Evolutionary conservation across 2,113 vertebrate genomes (phyloP), one percentile per base, ranked within the genome.

Genomic region (Lethenteron camtschaticum): DNA sequence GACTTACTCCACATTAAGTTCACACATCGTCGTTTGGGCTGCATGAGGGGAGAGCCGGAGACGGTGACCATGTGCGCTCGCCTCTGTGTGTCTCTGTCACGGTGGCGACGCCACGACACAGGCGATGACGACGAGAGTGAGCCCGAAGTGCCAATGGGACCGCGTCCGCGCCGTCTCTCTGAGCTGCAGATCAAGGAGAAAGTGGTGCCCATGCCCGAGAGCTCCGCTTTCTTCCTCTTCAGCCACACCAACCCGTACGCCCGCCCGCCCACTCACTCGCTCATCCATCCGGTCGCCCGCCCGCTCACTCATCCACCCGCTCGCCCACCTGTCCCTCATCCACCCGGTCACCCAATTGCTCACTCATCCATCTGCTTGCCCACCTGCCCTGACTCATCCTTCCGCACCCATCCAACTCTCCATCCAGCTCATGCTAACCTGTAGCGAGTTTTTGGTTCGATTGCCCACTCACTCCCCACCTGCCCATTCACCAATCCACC

Each of bases 111-210:
- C 24, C 24, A 14, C 20, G 60, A 66, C 58, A 55, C 10, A 81
- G 89, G 85, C 56, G 92, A 95, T n/a, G 92, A 95, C 7, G 83
- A 86, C 14, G 90, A 96, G 1, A 90, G 94, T 57, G 90, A 96
- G 73, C 92, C 94, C 0, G 92, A 96, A 78, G 92, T 96, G 89
- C 94, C 92, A 0, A 89, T 99, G 0, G 94, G 92, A 10, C 94
- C 94, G 6, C 85, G 94, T 4, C 94, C 94, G 0, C 84, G 92
- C 10, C 94, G 90, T 0, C 88, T 99, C 68, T 95, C 94, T 2
- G 94, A 99, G 77, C 77, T 92, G 57, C 90, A 96, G 79, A 83
- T 99, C 55, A 99, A 99, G 78, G 92, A 96, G 76, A 99, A 96
- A 73, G 90, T 90, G 2, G 77, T 85, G 13, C 94, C 94, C 71